Evolutionary conservation across 2,888 invertebrate species (phyloP), one percentile per base, ranked within the genome.

Genomic region (Opisthograptis luteolata): DNA sequence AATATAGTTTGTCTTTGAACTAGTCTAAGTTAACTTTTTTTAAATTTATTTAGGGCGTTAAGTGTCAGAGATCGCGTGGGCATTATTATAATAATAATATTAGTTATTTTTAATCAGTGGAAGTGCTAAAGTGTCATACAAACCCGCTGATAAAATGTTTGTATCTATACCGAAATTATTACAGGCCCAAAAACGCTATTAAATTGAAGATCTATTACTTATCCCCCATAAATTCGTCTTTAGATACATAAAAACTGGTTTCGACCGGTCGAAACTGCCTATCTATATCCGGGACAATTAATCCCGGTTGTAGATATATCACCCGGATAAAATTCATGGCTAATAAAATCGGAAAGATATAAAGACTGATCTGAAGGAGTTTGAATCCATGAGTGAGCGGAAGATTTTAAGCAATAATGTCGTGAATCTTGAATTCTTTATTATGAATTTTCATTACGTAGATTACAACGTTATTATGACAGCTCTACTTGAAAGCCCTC

Each of bases 211-310:
- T 32, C 43, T 14, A 43, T 49, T 32, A 37, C 39, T 43, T 43
- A 14, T 6, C 34, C 17, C n/a, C 30, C 20, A 50, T 50, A 45
- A 51, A 44, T 51, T 51, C 50, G 40, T 45, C 44, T 51, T 45
- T 35, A 40, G 40, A 45, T 44, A 40, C 34, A 51, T 45, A 51
- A 44, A 44, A 51, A 51, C 41, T 25, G 25, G 35, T 27, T 44
- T 7, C 17, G 6, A 12, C 39, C 49, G 32, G 32, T 19, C 35
- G 15, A 36, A 40, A 40, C 32, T 14, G 47, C 12, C 15, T 14
- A 36, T 12, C 6, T 12, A 24, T 19, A 12, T 10, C 34, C 27
- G 28, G 17, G 30, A 12, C 34, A 35, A 47, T 40, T 47, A 46
- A 32, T 40, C 34, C 32, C 37, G 46, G 28, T 12, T 27, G 28